Evolutionary conservation across 2,797 vertebrate species (phyloP).

Genomic region (Babyrousa celebensis): DNA sequence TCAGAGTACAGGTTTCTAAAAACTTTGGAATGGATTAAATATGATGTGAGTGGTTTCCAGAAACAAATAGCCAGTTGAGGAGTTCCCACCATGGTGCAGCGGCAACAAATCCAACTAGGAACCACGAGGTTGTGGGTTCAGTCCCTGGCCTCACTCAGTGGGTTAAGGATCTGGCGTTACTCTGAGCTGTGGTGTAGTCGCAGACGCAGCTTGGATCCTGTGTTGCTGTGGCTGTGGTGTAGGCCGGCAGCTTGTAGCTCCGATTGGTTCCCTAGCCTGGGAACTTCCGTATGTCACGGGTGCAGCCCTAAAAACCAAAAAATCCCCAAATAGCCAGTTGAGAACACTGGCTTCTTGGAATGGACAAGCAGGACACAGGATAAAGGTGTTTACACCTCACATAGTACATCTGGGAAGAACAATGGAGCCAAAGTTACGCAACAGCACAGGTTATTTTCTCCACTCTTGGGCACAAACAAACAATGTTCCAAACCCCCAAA

Average conservation of each 20-base stretch:
- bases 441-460: constrained; percentile 63
- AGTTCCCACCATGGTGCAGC: too few relatives aligned
- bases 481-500: background rate
- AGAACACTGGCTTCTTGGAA: constrained; percentile 67
- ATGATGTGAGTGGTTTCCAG: background rate
- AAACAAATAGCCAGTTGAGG: constrained; percentile 48
- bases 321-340: background rate
- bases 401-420: background rate
- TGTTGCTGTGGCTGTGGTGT: too few relatives aligned
- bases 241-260: too few relatives aligned
- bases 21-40: background rate
- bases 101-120: too few relatives aligned
- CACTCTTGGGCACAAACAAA: constrained; percentile 54
- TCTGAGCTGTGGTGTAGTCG: too few relatives aligned
- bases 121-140: too few relatives aligned
- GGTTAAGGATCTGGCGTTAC: too few relatives aligned
- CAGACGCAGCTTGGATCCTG: too few relatives aligned
- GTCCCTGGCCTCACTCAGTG: too few relatives aligned
- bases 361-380: background rate
- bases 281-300: too few relatives aligned
- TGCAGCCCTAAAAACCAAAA: too few relatives aligned
- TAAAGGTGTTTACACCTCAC: constrained; percentile 58
- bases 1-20: background rate
- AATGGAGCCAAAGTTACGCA: background rate
- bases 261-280: too few relatives aligned